Percentiles rank a stretch among this genome's conserved stretches.
phyloP scores from a whole-genome alignment of 2,797 vertebrate genomes.

The Knipowitschia caucasica region DNA sequence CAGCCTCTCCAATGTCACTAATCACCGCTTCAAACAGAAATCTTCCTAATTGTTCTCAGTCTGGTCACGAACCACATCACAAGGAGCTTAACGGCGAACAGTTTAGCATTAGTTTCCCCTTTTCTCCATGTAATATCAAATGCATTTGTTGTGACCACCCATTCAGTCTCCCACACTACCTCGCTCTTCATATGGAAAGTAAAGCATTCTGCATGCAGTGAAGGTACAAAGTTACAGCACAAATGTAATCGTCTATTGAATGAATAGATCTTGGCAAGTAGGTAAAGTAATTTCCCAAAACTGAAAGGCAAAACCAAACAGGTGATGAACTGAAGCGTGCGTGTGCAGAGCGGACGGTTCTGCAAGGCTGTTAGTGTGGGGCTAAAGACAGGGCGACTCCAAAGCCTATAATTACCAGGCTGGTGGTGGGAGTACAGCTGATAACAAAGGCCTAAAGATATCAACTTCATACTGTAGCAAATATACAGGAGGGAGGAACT shows the following conservation, averaged over 20 bases:
- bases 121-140: conserved; percentile 40
- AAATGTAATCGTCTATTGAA: conserved; percentile 10
- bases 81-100: conserved; percentile 32
- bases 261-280: too few species aligned
- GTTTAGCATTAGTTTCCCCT: conserved; percentile 22
- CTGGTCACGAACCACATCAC: conserved; percentile 44
- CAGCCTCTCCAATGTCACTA: conserved; percentile 46
- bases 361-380: conserved; percentile 16
- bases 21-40: conserved; percentile 49
- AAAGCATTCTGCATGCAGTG: not conserved
- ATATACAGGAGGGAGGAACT: conserved; percentile 8
- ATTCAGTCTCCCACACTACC: conserved; percentile 35
- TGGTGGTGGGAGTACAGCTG: conserved; percentile 68
- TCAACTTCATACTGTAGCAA: conserved; percentile 37
- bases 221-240: conserved; percentile 20
- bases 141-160: conserved; percentile 51
- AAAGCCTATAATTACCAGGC: conserved; percentile 71
- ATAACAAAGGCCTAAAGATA: conserved; percentile 65
- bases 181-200: conserved; percentile 38
- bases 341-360: conserved; percentile 10
- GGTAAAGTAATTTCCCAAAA: not conserved
- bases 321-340: conserved; percentile 33
- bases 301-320: conserved; percentile 12
- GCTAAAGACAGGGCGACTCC: conserved; percentile 47
- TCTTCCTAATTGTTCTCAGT: conserved; percentile 55